Conservation (phyloP, 2,888 invertebrate species). For the Drosophila picticornis region DNA sequence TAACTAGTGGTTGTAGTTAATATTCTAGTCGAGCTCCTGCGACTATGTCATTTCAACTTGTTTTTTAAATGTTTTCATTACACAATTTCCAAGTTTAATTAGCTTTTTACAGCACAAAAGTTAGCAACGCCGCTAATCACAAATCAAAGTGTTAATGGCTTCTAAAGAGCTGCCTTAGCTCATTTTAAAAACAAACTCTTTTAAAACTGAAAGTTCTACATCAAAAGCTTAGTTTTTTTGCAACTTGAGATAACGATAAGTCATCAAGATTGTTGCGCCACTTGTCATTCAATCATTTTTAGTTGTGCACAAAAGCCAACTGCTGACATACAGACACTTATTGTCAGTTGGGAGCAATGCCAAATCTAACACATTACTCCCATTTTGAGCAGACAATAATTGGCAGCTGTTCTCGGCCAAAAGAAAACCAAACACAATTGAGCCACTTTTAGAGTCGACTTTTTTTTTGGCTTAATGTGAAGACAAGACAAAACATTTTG, state of each 20-base stretch:
- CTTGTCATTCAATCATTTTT: slow-evolving; percentile 6
- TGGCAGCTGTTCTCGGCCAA: slow-evolving; percentile 64
- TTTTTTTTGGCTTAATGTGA: slow-evolving; percentile 49
- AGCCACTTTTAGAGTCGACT: slow-evolving; percentile 35
- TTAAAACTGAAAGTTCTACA: background rate
- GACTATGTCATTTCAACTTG: background rate
- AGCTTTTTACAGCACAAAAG: background rate
- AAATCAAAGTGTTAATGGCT: background rate
- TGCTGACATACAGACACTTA: slow-evolving; percentile 30
- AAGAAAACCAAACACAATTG: slow-evolving; percentile 24
- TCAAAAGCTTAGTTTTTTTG: background rate
- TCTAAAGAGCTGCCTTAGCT: background rate
- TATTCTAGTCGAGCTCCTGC: background rate
- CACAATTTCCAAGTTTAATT: background rate
- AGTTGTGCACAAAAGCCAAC: slow-evolving; percentile 10
- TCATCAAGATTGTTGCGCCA: background rate
- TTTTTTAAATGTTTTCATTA: background rate
- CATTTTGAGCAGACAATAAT: slow-evolving; percentile 56
- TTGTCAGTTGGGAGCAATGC: slow-evolving; percentile 7
- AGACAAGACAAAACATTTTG: slow-evolving; percentile 58
- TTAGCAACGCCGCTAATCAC: background rate
- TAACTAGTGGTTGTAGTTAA: background rate
- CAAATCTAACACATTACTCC: slow-evolving; percentile 25
- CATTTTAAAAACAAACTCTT: background rate
- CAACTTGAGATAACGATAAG: background rate